Evolutionary conservation across 2,113 vertebrate species (phyloP).

Genomic region (Eleginops maclovinus): DNA sequence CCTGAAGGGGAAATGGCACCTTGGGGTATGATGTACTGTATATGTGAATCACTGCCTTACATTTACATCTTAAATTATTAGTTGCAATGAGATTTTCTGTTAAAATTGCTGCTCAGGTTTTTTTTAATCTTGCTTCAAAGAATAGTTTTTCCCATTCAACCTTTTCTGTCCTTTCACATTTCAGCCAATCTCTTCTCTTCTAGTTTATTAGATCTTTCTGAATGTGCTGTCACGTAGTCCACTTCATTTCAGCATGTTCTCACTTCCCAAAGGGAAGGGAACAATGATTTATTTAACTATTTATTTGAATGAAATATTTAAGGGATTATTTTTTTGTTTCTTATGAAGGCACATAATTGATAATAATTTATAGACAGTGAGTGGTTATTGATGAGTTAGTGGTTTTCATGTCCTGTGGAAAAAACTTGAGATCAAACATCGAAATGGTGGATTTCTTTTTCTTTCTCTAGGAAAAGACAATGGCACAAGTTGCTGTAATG

Average conservation of each 20-base stretch:
- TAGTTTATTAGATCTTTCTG: constrained; percentile 15
- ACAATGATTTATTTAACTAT: constrained; percentile 58
- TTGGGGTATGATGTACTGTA: not conserved
- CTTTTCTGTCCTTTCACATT: constrained; percentile 21
- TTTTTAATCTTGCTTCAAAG: constrained; percentile 7
- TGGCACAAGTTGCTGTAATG: constrained; percentile 7
- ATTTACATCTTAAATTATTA: constrained; percentile 8
- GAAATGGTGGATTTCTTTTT: constrained; percentile 19
- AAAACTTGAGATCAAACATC: constrained; percentile 11
- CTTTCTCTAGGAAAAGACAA: constrained; percentile 15
- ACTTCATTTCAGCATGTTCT: not conserved
- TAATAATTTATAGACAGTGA: constrained; percentile 40
- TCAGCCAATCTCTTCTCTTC: not conserved
- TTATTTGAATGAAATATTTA: constrained; percentile 50
- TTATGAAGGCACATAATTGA: constrained; percentile 13
- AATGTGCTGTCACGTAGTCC: constrained; percentile 34
- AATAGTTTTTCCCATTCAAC: constrained; percentile 4
- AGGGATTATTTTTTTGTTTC: constrained; percentile 41
- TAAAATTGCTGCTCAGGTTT: not conserved
- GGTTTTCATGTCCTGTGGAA: constrained; percentile 25
- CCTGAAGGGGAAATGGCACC: constrained; percentile 24
- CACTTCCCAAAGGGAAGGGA: constrained; percentile 15
- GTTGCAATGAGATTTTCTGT: constrained; percentile 42
- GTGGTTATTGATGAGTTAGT: constrained; percentile 16
- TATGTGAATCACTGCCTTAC: constrained; percentile 51